These are phyloP conservation scores for Dysmachus trigonus DNA, from an alignment of 2,888 invertebrate species.

Conservation along the genomic window DNA sequence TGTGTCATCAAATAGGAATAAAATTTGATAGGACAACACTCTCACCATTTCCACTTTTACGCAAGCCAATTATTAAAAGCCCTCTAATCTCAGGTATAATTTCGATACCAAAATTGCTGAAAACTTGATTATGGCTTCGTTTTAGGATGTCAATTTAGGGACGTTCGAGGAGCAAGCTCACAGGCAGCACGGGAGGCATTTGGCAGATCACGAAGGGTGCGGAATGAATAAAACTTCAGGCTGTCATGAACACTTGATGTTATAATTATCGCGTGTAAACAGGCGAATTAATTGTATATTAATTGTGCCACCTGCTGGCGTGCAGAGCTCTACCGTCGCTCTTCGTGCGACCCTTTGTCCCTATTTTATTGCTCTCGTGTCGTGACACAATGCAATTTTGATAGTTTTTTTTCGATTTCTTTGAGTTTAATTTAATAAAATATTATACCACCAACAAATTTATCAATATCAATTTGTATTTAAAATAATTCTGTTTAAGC, in stretches of 20 bases:
- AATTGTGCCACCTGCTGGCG: not conserved
- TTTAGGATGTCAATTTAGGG: not conserved
- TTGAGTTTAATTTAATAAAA: not conserved
- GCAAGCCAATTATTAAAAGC: not conserved
- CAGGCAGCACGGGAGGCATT: not conserved
- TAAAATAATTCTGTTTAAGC: no score
- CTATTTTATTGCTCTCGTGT: not conserved
- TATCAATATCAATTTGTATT: no score
- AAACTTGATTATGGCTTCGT: not conserved
- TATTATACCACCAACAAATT: not conserved
- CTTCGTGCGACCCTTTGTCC: not conserved
- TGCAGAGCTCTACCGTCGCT: not conserved
- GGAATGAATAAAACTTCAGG: not conserved
- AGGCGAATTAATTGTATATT: not conserved
- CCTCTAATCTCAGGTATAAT: not conserved
- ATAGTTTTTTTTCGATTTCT: not conserved
- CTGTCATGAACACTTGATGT: conserved; percentile 3
- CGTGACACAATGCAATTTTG: not conserved
- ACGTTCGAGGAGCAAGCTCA: not conserved
- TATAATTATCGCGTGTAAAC: not conserved
- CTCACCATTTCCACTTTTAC: not conserved
- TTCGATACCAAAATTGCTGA: not conserved
- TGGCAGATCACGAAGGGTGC: not conserved
- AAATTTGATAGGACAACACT: not conserved
- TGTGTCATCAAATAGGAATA: not conserved